These are phyloP conservation scores for Schizopygopsis malacanthus DNA, from an alignment of 2,797 vertebrate genomes.

Conservation along the genomic window DNA sequence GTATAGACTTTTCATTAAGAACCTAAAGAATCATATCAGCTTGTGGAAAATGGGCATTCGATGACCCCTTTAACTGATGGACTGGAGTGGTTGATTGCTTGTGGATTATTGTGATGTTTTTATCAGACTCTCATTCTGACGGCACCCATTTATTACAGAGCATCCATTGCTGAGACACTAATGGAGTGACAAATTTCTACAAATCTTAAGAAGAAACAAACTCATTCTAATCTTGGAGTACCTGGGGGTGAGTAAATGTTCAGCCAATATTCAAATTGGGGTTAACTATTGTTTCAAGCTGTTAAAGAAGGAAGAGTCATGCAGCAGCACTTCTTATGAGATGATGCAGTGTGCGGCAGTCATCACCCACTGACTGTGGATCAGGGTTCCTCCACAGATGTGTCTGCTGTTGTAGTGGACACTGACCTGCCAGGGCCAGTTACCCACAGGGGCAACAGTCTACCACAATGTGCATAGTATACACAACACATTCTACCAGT, in stretches of 20 bases:
- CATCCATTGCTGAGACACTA: no score
- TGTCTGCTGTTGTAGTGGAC: constrained; percentile 5
- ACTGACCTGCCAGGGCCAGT: constrained; percentile 77
- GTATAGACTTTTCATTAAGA: no score
- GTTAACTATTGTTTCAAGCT: neutral
- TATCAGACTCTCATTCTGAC: no score
- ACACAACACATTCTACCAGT: no score
- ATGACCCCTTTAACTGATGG: neutral
- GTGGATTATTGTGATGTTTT: neutral
- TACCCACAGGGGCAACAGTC: constrained; percentile 52
- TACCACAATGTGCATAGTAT: neutral
- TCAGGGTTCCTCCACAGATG: constrained; percentile 73
- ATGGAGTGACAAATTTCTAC: no score
- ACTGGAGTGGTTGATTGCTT: neutral
- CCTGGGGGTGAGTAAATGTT: neutral
- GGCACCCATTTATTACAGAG: neutral
- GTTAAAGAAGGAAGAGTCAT: neutral
- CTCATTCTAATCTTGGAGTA: no score
- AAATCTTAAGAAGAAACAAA: neutral
- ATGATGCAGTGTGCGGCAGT: constrained; percentile 71
- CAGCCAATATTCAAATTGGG: neutral
- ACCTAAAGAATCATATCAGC: no score
- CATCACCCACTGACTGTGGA: constrained; percentile 71
- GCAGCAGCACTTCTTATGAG: constrained; percentile 56
- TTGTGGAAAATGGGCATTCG: no score